Conservation (phyloP, 2,888 invertebrate genomes). For the Drosophila conformis region DNA sequence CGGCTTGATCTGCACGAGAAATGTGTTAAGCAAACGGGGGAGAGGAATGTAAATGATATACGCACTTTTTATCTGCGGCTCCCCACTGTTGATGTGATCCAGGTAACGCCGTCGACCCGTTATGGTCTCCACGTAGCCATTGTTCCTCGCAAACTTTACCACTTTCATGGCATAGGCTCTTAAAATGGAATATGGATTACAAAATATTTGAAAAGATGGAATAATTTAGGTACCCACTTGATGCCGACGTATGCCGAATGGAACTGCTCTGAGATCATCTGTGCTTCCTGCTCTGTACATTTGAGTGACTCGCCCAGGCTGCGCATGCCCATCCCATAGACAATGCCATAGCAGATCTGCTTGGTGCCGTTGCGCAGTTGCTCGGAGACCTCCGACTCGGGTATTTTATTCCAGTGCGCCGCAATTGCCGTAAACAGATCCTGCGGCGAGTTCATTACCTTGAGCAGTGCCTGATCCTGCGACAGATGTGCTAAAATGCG, state of each 20-base stretch:
- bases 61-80: slow-evolving; percentile 87
- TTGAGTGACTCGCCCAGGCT: slow-evolving; percentile 92
- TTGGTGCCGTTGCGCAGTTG: slow-evolving; percentile 94
- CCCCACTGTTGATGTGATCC: slow-evolving; percentile 89
- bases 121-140: slow-evolving; percentile 94
- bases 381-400: slow-evolving; percentile 90
- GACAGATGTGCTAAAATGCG: slow-evolving; percentile 96
- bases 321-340: slow-evolving; percentile 97
- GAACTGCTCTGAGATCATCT: slow-evolving; percentile 92
- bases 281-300: slow-evolving; percentile 92
- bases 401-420: slow-evolving; percentile 91
- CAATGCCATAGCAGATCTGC: slow-evolving; percentile 97
- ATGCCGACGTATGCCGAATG: slow-evolving; percentile 91
- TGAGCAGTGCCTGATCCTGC: slow-evolving; percentile 89
- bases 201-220: background rate
- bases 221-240: slow-evolving; percentile 85
- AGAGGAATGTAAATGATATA: background rate
- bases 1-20: slow-evolving; percentile 89
- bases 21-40: background rate
- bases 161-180: slow-evolving; percentile 83
- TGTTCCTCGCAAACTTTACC: slow-evolving; percentile 88
- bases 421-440: slow-evolving; percentile 96
- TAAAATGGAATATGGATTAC: background rate
- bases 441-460: slow-evolving; percentile 88
- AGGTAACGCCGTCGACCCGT: slow-evolving; percentile 92